Percentiles rank a stretch among this genome's conserved stretches.
These are phyloP conservation scores for Caenorhabditis sinica DNA, from an alignment of 2,888 invertebrate species.

Conservation along the genomic window DNA sequence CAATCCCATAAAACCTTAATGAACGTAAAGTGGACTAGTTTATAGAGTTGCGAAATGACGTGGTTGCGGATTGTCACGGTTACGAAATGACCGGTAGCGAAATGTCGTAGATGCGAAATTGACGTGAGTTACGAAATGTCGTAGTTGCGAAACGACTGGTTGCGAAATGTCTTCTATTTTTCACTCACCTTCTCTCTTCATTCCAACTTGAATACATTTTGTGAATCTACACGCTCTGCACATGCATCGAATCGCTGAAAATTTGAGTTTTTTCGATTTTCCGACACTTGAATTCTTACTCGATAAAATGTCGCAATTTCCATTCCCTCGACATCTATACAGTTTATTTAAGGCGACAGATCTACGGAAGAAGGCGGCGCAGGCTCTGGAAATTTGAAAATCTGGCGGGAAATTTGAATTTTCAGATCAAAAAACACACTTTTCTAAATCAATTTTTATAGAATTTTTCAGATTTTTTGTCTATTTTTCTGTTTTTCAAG, in stretches of 20 bases:
- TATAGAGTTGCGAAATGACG: too few species aligned
- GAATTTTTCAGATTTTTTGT: background rate
- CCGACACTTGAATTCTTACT: conserved; percentile 52
- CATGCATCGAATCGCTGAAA: conserved; percentile 80
- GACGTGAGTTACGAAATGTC: too few species aligned
- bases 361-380: conserved; percentile 81
- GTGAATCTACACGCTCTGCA: conserved; percentile 79
- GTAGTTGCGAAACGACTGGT: too few species aligned
- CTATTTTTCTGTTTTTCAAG: too few species aligned
- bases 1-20: too few species aligned
- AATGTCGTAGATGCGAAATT: too few species aligned
- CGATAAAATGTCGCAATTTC: conserved; percentile 77
- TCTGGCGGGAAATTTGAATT: background rate
- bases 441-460: background rate
- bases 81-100: too few species aligned
- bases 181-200: conserved; percentile 78
- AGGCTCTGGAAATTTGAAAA: conserved; percentile 67
- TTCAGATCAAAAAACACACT: background rate
- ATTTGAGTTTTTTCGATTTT: background rate
- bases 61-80: too few species aligned
- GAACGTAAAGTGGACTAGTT: too few species aligned
- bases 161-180: too few species aligned
- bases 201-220: conserved; percentile 78
- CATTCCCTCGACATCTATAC: conserved; percentile 77
- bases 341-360: conserved; percentile 78